phyloP scores from a whole-genome alignment of 2,113 vertebrate species.

The Elephantulus edwardii region DNA sequence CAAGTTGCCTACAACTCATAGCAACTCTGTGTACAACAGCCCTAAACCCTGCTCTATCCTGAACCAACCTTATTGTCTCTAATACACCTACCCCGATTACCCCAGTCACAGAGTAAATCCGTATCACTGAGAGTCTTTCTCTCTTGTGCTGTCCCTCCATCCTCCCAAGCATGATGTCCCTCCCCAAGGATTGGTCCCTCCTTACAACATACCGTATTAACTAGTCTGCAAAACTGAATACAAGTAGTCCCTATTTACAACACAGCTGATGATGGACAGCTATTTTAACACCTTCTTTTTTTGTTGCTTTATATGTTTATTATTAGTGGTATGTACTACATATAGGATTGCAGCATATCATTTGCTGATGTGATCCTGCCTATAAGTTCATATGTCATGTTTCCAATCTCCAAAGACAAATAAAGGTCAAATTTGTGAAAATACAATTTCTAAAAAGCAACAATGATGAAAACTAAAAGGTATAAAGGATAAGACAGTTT shows the following conservation, averaged over 20 bases:
- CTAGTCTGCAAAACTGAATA: not conserved
- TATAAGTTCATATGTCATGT: not conserved
- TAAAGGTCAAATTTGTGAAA: not conserved
- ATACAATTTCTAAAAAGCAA: not conserved
- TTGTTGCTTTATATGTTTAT: not conserved
- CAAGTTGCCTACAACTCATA: too few relatives aligned
- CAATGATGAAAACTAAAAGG: not conserved
- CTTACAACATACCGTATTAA: slow-evolving; percentile 1
- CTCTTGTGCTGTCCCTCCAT: too few relatives aligned
- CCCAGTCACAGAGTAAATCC: too few relatives aligned
- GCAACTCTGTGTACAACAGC: too few relatives aligned
- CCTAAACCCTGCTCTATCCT: too few relatives aligned
- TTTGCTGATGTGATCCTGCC: not conserved
- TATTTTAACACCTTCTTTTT: not conserved
- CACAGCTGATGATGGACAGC: not conserved
- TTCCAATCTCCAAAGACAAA: not conserved
- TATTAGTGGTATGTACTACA: not conserved
- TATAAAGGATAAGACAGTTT: not conserved
- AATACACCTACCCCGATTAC: too few relatives aligned
- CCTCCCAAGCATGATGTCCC: too few relatives aligned
- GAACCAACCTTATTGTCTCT: too few relatives aligned
- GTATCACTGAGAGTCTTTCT: too few relatives aligned
- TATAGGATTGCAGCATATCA: not conserved
- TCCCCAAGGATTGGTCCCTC: too few relatives aligned
- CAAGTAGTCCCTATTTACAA: not conserved